Conservation (phyloP, 1,140 invertebrate genomes). For the Drosophila murphyi region DNA sequence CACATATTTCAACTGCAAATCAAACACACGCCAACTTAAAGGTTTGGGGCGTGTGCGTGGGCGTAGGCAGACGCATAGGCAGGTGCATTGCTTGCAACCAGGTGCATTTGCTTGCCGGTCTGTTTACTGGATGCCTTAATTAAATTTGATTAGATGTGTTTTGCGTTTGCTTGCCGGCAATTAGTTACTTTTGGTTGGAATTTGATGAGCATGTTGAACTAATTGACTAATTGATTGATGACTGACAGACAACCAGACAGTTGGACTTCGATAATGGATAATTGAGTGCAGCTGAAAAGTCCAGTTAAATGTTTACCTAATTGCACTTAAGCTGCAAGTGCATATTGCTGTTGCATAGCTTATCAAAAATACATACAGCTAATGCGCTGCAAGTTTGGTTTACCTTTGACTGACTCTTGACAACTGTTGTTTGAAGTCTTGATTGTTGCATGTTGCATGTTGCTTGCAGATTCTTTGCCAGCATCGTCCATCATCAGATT, state of each 20-base stretch:
- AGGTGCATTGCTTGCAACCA: neutral
- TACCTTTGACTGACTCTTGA: constrained; percentile 7
- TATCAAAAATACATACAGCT: constrained; percentile 60
- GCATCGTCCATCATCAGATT: constrained; percentile 34
- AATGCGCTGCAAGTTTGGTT: constrained; percentile 9
- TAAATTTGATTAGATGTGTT: constrained; percentile 82
- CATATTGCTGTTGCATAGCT: constrained; percentile 34
- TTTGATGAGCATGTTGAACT: constrained; percentile 70
- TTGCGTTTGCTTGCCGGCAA: constrained; percentile 66
- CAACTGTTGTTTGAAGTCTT: constrained; percentile 6
- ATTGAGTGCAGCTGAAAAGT: neutral
- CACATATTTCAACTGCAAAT: constrained; percentile 74
- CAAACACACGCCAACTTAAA: constrained; percentile 66
- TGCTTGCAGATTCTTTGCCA: constrained; percentile 56
- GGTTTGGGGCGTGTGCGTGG: constrained; percentile 31
- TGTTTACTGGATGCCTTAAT: constrained; percentile 73
- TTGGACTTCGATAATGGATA: neutral
- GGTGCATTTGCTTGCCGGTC: constrained; percentile 51
- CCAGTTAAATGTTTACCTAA: constrained; percentile 54
- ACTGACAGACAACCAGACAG: neutral
- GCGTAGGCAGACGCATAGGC: constrained; percentile 23
- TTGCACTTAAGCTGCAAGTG: constrained; percentile 44
- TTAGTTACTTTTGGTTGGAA: constrained; percentile 74
- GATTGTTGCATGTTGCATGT: constrained; percentile 23
- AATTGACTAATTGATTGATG: constrained; percentile 82